Evolutionary conservation across 2,888 invertebrate genomes (phyloP).

Genomic region (Ditylenchus weischeri): DNA sequence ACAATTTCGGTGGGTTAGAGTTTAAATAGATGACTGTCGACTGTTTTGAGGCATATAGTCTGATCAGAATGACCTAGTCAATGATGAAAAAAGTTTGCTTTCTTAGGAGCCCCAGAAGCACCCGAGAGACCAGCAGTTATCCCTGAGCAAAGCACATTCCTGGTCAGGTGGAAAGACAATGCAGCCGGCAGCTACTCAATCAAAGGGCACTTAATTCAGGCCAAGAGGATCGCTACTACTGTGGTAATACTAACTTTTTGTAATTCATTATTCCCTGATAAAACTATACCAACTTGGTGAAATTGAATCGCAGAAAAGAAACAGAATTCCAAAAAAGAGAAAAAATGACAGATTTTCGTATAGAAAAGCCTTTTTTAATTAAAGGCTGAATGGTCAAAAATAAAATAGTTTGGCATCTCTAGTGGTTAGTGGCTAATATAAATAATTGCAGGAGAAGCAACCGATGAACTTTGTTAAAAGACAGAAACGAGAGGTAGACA

Average conservation of each 20-base stretch:
- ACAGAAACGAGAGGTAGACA: neutral
- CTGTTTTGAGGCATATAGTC: too few relatives aligned
- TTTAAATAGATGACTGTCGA: too few relatives aligned
- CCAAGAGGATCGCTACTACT: constrained; percentile 39
- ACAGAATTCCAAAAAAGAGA: too few relatives aligned
- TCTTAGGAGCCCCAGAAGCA: too few relatives aligned
- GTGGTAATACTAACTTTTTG: neutral
- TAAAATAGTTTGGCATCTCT: too few relatives aligned
- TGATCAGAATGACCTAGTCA: too few relatives aligned
- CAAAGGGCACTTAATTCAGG: constrained; percentile 45
- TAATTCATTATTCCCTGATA: neutral
- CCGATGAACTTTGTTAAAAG: neutral
- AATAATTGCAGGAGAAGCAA: neutral
- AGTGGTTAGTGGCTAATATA: neutral
- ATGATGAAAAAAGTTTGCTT: too few relatives aligned
- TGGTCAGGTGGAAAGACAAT: constrained; percentile 80
- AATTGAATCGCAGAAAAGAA: too few relatives aligned
- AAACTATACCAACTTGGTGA: too few relatives aligned
- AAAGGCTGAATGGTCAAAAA: too few relatives aligned
- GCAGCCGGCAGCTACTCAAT: constrained; percentile 67
- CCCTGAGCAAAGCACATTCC: constrained; percentile 73
- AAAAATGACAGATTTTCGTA: too few relatives aligned
- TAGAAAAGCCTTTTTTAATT: too few relatives aligned
- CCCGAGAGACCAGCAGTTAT: constrained; percentile 41
- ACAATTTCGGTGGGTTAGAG: neutral